Base-by-base conservation (phyloP, 2,113 vertebrate species). In the Mirounga angustirostris region DNA sequence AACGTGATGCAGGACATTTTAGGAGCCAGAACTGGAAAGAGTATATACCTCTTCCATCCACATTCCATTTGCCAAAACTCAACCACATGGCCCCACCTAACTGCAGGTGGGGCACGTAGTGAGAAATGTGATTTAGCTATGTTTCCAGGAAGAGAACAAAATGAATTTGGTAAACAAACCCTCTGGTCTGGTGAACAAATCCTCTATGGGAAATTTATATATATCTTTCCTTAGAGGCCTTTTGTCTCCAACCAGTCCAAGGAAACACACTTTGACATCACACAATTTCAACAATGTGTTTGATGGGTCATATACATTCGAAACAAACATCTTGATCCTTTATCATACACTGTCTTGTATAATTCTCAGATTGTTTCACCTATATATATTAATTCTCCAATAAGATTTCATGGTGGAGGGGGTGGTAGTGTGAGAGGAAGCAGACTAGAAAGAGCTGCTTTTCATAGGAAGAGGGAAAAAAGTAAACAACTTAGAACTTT, bases 111-210 rank as follows among this genome's bases (percentile, higher is more conserved):
- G 40, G 14, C 65, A 69, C 21, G 7, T 21, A 76, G 43, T 81
- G 67, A 10, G 4, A 94, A 73, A 36, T 50, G 59, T n/a, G 85
- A 85, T 79, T 61, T 73, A 83, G 86, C 28, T 54, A 33, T 69
- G 13, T 87, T 81, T 95, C 74, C 78, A 95, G 56, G 16, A 95
- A 89, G 46, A 92, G 14, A 87, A 84, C 5, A 12, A 97, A 95
- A 69, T 58, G 19, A 54, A 40, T 76, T 84, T 74, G 85, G 26
- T 84, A 50, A 90, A 50, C 50, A 92, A 87, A 94, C 10, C 21
- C 21, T 84, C 15, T 50, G 33, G 43, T 19, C 74, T 79, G 76
- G 22, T 88, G 56, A 91, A 52, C 56, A 92, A 84, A 94, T 11
- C 18, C 21, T 88, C 40, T 19, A 10, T 71, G 71, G 89, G 52